phyloP scores from a whole-genome alignment of 2,113 vertebrate genomes.

The Muntiacus muntjak region DNA sequence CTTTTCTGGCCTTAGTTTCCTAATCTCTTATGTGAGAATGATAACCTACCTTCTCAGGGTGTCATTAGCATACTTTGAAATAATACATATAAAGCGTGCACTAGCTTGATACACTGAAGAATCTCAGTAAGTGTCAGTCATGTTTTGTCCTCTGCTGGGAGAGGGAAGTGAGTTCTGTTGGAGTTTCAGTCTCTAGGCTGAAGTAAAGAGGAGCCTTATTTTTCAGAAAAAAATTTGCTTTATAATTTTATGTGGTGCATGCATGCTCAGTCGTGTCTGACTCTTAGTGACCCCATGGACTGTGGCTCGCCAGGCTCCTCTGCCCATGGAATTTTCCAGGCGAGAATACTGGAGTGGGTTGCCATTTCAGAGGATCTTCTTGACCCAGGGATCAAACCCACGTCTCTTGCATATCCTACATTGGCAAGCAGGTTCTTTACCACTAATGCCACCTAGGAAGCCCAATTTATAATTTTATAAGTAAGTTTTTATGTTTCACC shows the following conservation, averaged over 20 bases:
- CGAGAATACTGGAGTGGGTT: neutral
- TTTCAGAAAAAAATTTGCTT: neutral
- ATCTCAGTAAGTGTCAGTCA: neutral
- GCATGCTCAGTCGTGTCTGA: neutral
- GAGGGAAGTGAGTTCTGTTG: neutral
- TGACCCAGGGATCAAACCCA: neutral
- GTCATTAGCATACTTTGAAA: neutral
- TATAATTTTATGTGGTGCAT: neutral
- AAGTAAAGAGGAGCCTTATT: neutral
- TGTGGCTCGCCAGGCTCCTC: neutral
- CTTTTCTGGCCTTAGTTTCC: neutral
- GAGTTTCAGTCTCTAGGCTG: neutral
- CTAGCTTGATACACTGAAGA: neutral
- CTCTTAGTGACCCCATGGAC: neutral
- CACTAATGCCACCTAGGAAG: neutral
- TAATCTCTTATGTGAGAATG: neutral
- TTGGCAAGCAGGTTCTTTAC: neutral
- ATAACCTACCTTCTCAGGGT: neutral
- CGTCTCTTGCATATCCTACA: neutral
- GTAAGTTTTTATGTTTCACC: neutral
- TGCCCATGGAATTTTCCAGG: neutral
- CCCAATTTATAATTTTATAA: neutral
- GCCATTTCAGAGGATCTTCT: neutral
- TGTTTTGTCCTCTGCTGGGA: neutral
- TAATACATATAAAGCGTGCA: neutral